Percentiles rank a stretch among this genome's conserved stretches.
Conservation (phyloP, 2,113 vertebrate genomes). For the Carassius auratus region DNA sequence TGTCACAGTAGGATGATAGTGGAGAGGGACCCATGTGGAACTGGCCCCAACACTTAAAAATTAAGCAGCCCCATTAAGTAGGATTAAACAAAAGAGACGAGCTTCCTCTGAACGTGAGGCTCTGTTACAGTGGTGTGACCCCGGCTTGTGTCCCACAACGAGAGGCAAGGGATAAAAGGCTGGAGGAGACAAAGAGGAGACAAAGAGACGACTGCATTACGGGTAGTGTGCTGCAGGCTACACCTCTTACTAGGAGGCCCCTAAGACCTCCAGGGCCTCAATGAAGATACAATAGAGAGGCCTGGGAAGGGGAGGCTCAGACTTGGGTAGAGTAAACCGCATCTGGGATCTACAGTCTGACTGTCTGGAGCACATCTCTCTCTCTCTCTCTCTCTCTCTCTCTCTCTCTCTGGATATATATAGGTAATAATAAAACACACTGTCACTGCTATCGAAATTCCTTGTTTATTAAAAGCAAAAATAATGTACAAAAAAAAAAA, state of each 20-base stretch:
- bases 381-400: too few relatives aligned
- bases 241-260: not conserved
- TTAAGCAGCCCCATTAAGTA: conserved; percentile 30
- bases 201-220: conserved; percentile 29
- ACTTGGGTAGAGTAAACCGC: conserved; percentile 15
- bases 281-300: conserved; percentile 27
- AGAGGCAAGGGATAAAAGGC: conserved; percentile 29
- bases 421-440: too few relatives aligned
- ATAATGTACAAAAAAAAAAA: too few relatives aligned
- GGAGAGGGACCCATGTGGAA: not conserved
- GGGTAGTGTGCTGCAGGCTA: conserved; percentile 21
- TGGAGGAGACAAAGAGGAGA: conserved; percentile 37
- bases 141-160: conserved; percentile 3
- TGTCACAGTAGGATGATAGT: conserved; percentile 16
- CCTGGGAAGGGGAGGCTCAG: conserved; percentile 4
- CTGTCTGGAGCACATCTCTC: conserved; percentile 4
- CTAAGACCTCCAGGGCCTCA: conserved; percentile 43
- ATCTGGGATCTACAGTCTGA: conserved; percentile 21
- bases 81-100: conserved; percentile 43
- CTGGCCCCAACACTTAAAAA: conserved; percentile 38
- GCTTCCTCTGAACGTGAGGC: conserved; percentile 40
- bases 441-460: too few relatives aligned
- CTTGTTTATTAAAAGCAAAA: too few relatives aligned
- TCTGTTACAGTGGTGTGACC: conserved; percentile 38
- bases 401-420: too few relatives aligned